These are phyloP conservation scores for Apostichopus leukothele DNA, from an alignment of 53 echinoderm and acorn worm genomes.

Conservation along the genomic window DNA sequence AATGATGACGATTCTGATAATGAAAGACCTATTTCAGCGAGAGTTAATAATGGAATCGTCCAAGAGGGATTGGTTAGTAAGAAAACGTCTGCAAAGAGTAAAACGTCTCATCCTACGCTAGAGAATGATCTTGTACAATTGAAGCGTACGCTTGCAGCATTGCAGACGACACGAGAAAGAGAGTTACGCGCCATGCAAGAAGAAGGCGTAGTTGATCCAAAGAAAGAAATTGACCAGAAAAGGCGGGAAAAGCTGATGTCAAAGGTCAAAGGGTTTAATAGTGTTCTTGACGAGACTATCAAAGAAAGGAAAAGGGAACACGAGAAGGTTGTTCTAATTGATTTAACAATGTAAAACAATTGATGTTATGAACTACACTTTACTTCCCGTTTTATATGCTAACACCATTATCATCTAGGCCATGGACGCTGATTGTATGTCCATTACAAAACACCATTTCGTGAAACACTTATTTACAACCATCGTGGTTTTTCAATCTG, in stretches of 20 bases:
- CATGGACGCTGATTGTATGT: too few relatives aligned
- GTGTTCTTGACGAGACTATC: constrained; percentile 22
- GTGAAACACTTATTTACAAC: too few relatives aligned
- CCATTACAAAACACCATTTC: too few relatives aligned
- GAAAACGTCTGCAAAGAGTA: constrained; percentile 19
- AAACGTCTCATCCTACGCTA: constrained; percentile 40
- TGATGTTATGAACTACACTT: too few relatives aligned
- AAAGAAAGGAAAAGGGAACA: constrained; percentile 29
- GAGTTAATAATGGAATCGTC: background rate
- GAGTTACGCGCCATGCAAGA: constrained; percentile 68
- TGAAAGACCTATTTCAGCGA: constrained; percentile 41
- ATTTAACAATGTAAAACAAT: background rate
- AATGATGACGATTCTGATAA: constrained; percentile 66
- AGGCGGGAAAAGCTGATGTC: constrained; percentile 56
- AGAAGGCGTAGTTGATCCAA: constrained; percentile 58
- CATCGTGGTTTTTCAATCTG: too few relatives aligned
- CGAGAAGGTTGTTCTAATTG: background rate
- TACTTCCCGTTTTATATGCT: too few relatives aligned
- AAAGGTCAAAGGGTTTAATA: constrained; percentile 61
- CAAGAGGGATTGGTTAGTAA: constrained; percentile 19
- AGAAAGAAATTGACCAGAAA: constrained; percentile 62
- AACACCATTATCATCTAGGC: too few relatives aligned
- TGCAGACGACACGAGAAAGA: constrained; percentile 60
- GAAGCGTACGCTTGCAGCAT: constrained; percentile 59
- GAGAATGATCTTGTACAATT: constrained; percentile 63